Evolutionary conservation across 2,797 vertebrate genomes (phyloP).

Genomic region (Betta splendens): DNA sequence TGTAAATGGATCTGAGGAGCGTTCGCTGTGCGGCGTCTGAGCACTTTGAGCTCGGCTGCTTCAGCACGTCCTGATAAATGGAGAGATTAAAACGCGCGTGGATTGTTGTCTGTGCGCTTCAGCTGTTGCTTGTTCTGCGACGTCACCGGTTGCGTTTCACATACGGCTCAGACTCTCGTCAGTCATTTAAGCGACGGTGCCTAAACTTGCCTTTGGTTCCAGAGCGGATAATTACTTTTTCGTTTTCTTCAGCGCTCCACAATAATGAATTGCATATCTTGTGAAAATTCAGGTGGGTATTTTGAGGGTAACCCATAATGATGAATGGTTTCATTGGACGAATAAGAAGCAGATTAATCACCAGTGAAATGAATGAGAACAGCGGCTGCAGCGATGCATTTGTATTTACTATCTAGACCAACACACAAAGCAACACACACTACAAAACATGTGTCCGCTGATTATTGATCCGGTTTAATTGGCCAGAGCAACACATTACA

Average conservation of each 20-base stretch:
- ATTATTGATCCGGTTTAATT: too few species aligned
- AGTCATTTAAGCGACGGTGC: background rate
- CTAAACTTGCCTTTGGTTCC: background rate
- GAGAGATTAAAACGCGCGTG: background rate
- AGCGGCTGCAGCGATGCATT: too few species aligned
- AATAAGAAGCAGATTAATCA: background rate
- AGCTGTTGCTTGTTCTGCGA: background rate
- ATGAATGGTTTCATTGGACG: too few species aligned
- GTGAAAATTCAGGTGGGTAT: too few species aligned
- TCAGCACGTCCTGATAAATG: background rate
- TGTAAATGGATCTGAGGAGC: slow-evolving; percentile 16
- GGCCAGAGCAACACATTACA: background rate
- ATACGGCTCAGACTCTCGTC: background rate
- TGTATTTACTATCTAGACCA: background rate
- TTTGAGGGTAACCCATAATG: too few species aligned
- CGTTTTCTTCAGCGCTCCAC: background rate
- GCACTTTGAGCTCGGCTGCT: too few species aligned
- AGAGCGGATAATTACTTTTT: background rate
- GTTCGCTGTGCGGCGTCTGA: slow-evolving; percentile 8
- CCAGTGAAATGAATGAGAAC: background rate
- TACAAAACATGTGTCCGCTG: background rate
- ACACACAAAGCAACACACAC: background rate
- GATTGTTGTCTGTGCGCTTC: too few species aligned
- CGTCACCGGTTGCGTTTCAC: background rate
- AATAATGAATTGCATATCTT: too few species aligned